Evolutionary conservation across 2,113 vertebrate genomes (phyloP), one percentile per base, ranked within the genome.

Genomic region (Pogonocichla stellata): DNA sequence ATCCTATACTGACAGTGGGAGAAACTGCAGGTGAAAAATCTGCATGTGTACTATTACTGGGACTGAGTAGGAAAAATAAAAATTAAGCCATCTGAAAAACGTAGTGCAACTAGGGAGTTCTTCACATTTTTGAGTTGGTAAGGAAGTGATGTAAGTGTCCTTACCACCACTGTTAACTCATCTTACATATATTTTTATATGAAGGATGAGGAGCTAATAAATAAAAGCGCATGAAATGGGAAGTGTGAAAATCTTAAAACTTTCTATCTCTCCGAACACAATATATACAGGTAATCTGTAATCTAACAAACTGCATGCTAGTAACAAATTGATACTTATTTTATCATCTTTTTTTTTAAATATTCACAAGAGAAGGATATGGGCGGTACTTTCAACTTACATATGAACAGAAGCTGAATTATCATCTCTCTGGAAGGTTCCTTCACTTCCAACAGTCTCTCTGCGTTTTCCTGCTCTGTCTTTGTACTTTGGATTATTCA

Each of bases 381-480:
- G 1, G 7, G 53, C 4, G 14, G 66, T 56, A 51, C 12, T 43
- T 36, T 9, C 78, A 74, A 98, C 98, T 96, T 98, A 99, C 99
- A 98, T 94, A 43, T 99, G 98, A 71, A 99, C 96, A 80, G 99
- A 99, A 67, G 99, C 98, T 10, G 99, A 98, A 23, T 98, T 98
- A 23, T 99, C 99, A 47, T 99, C 99, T 96, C 98, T 98, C 47
- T 99, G 98, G 95, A 99, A 99, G 42, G 96, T 98, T 14, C 99
- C 99, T 95, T 99, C 99, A 48, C 99, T 99, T 85, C 99, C 99
- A 93, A 99, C 92, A 1, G 98, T 98, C 90, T 99, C 98, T 23
- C 99, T 98, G 17, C 99, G 98, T 90, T 98, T 99, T 92, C 98
- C 98, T 38, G 99, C 99, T 97, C 99, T 97, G 34, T 99, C 99